These are phyloP conservation scores for Nerophis lumbriciformis DNA, from an alignment of 2,113 vertebrate species.

Conservation along the genomic window DNA sequence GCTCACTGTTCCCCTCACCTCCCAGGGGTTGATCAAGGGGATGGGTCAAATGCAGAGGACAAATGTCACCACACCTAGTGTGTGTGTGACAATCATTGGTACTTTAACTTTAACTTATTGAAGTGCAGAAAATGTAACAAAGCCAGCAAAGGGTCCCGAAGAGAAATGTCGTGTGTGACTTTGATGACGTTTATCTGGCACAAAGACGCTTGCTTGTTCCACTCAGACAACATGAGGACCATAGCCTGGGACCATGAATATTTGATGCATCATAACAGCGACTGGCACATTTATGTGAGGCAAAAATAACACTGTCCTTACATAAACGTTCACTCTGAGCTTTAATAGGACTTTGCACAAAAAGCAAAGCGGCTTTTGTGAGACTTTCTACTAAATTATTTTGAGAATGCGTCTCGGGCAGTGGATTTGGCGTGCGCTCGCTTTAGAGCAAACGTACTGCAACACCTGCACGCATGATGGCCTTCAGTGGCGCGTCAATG, in stretches of 20 bases:
- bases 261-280: constrained; percentile 6
- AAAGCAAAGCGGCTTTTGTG: too few species aligned
- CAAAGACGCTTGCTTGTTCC: constrained; percentile 9
- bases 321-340: too few species aligned
- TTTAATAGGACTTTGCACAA: not conserved
- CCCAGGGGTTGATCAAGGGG: too few species aligned
- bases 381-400: not conserved
- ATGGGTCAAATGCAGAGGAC: too few species aligned
- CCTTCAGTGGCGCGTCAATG: not conserved
- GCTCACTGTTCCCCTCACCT: too few species aligned
- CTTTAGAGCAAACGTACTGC: not conserved
- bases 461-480: not conserved
- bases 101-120: too few species aligned
- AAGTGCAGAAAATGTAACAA: not conserved
- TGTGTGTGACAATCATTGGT: too few species aligned
- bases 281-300: not conserved
- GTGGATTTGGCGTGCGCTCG: not conserved
- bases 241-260: constrained; percentile 7
- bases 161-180: not conserved
- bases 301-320: not conserved
- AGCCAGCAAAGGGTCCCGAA: not conserved
- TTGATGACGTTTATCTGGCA: not conserved
- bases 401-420: too few species aligned
- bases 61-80: too few species aligned
- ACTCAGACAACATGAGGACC: constrained; percentile 7